Percentiles rank a stretch among this genome's conserved stretches.
These are phyloP conservation scores for Plutomurus gul DNA, from an alignment of 1,140 invertebrate species.

Conservation along the genomic window DNA sequence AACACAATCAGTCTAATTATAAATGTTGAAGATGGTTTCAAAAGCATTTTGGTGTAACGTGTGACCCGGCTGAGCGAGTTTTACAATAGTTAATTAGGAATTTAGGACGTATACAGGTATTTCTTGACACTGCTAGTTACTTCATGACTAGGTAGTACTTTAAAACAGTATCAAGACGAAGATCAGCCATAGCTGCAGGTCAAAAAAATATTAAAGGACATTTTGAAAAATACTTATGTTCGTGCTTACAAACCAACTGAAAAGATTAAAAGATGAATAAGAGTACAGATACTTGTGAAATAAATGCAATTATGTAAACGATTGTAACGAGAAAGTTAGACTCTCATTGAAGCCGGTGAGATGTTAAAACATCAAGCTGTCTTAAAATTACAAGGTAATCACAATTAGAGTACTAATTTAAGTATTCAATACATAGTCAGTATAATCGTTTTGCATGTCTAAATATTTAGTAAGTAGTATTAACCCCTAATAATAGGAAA, in stretches of 20 bases:
- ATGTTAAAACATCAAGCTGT: neutral
- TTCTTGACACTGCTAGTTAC: neutral
- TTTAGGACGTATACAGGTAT: neutral
- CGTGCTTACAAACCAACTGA: too few relatives aligned
- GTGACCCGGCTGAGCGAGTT: neutral
- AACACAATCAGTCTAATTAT: slow-evolving; percentile 14
- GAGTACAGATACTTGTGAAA: too few relatives aligned
- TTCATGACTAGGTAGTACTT: neutral
- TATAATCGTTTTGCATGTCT: neutral
- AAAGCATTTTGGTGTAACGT: neutral
- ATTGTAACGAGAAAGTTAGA: neutral
- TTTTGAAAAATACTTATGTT: neutral
- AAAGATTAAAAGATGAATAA: too few relatives aligned
- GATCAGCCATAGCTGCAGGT: neutral
- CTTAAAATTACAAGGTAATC: neutral
- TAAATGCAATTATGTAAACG: too few relatives aligned
- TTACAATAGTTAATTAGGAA: neutral
- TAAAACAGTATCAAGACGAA: neutral
- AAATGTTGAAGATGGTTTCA: neutral
- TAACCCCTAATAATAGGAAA: neutral
- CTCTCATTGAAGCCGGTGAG: neutral
- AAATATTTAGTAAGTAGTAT: too few relatives aligned
- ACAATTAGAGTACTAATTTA: neutral
- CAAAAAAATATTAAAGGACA: neutral
- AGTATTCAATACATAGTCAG: neutral